A percentile compares a stretch with the other conserved stretches of the same genome.
These are phyloP conservation scores for Chrysemys picta DNA, from an alignment of 2,113 vertebrate species.

Conservation along the genomic window DNA sequence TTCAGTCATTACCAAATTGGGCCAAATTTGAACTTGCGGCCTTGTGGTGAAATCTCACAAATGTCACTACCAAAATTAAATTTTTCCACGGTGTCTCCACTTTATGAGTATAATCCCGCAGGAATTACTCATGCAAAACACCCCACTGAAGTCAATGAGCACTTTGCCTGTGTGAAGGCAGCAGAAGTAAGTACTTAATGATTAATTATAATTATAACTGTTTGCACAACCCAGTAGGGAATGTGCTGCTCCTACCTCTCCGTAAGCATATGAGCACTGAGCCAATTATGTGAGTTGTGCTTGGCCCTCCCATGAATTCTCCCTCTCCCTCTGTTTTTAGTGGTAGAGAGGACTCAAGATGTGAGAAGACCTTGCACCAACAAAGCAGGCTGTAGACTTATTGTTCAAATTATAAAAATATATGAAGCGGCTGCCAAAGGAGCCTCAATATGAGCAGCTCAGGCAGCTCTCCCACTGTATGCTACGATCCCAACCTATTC, in stretches of 20 bases:
- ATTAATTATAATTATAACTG: neutral
- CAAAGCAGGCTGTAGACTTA: neutral
- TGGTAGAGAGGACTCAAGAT: neutral
- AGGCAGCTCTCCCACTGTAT: neutral
- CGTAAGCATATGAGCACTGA: neutral
- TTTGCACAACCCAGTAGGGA: neutral
- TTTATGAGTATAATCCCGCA: neutral
- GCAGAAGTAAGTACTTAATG: neutral
- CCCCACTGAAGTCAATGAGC: neutral
- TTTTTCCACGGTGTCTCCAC: neutral
- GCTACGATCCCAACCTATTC: fast-evolving
- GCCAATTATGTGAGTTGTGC: neutral
- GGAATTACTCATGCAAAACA: neutral
- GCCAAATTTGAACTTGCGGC: neutral
- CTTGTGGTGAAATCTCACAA: neutral
- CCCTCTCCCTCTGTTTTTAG: neutral
- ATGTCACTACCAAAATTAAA: neutral
- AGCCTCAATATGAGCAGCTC: neutral
- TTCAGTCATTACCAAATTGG: neutral
- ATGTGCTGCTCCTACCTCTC: neutral
- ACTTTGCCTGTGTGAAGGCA: neutral
- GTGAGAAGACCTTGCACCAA: neutral
- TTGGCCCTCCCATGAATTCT: neutral
- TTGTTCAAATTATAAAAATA: neutral
- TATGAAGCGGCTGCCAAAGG: neutral